These are phyloP conservation scores for Caenorhabditis becei DNA, from an alignment of 2,888 invertebrate species.

Conservation along the genomic window DNA sequence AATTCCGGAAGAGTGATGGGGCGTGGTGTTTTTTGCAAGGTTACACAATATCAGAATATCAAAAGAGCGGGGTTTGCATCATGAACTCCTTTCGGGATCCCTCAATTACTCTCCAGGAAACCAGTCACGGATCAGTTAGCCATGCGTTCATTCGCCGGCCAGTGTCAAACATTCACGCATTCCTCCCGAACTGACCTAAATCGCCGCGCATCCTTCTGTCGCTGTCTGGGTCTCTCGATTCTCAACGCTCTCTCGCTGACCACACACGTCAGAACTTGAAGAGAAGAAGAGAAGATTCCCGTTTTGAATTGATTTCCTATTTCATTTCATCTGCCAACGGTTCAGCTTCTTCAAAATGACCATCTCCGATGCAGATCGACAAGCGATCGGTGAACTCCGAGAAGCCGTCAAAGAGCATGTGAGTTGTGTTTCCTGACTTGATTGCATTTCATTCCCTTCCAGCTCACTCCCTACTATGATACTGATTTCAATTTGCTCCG, in stretches of 20 bases:
- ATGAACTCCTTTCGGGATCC: no score
- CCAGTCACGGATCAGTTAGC: not conserved
- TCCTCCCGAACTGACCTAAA: slow-evolving; percentile 46
- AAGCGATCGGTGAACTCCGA: slow-evolving; percentile 70
- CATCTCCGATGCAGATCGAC: slow-evolving; percentile 65
- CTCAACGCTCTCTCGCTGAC: not conserved
- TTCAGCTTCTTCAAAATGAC: slow-evolving; percentile 45
- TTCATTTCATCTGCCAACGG: not conserved
- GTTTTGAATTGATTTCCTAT: slow-evolving; percentile 32
- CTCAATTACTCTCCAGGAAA: not conserved
- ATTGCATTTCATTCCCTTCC: slow-evolving; percentile 16
- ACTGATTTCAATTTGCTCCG: slow-evolving; percentile 76
- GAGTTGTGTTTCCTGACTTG: slow-evolving; percentile 24
- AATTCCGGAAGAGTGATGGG: not conserved
- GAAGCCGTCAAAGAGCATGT: slow-evolving; percentile 70
- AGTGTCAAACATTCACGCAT: slow-evolving; percentile 7
- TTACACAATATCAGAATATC: no score
- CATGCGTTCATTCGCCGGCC: not conserved
- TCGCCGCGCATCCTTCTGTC: slow-evolving; percentile 46
- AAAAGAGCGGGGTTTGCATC: no score
- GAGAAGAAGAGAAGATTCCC: slow-evolving; percentile 5
- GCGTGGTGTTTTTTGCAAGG: no score
- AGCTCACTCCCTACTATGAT: slow-evolving; percentile 76
- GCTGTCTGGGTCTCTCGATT: slow-evolving; percentile 19
- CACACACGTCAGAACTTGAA: slow-evolving; percentile 7